These are phyloP conservation scores for Scaptomyza parva DNA, from an alignment of 2,888 invertebrate genomes.

Conservation along the genomic window DNA sequence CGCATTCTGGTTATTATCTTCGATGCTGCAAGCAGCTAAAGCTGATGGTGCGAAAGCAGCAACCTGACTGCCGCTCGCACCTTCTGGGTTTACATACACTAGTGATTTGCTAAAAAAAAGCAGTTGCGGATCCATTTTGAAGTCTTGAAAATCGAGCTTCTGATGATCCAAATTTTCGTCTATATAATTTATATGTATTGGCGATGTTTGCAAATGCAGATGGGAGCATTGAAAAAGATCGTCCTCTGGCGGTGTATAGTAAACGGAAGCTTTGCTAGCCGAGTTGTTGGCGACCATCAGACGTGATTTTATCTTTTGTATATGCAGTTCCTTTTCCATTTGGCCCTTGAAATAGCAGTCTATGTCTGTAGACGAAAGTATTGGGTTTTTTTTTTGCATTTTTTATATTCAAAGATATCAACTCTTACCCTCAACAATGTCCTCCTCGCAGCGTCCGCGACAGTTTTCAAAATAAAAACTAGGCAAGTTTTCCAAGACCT, in stretches of 20 bases:
- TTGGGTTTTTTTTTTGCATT: not conserved
- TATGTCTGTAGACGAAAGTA: slow-evolving; percentile 71
- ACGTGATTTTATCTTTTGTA: slow-evolving; percentile 79
- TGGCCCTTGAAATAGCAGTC: slow-evolving; percentile 84
- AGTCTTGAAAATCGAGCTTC: slow-evolving; percentile 70
- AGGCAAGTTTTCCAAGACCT: slow-evolving; percentile 96
- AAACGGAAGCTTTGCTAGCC: slow-evolving; percentile 90
- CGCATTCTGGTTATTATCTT: slow-evolving; percentile 73
- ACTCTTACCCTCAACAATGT: slow-evolving; percentile 82
- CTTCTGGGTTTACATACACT: slow-evolving; percentile 67
- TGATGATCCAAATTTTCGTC: slow-evolving; percentile 82
- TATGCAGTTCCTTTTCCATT: slow-evolving; percentile 78
- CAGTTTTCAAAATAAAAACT: slow-evolving; percentile 97
- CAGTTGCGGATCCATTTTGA: slow-evolving; percentile 71
- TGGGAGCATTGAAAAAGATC: slow-evolving; percentile 67
- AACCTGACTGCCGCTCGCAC: slow-evolving; percentile 67
- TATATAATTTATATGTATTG: slow-evolving; percentile 86
- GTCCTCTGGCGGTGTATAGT: slow-evolving; percentile 90
- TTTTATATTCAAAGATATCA: not conserved
- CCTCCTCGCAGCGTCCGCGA: slow-evolving; percentile 90
- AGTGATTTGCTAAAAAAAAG: slow-evolving; percentile 63
- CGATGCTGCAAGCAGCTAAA: slow-evolving; percentile 68
- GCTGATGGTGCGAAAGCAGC: slow-evolving; percentile 33
- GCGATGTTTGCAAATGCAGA: slow-evolving; percentile 84
- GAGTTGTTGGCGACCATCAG: slow-evolving; percentile 79